These are phyloP conservation scores for Myotis davidii DNA, from an alignment of 2,113 vertebrate genomes.

Conservation along the genomic window DNA sequence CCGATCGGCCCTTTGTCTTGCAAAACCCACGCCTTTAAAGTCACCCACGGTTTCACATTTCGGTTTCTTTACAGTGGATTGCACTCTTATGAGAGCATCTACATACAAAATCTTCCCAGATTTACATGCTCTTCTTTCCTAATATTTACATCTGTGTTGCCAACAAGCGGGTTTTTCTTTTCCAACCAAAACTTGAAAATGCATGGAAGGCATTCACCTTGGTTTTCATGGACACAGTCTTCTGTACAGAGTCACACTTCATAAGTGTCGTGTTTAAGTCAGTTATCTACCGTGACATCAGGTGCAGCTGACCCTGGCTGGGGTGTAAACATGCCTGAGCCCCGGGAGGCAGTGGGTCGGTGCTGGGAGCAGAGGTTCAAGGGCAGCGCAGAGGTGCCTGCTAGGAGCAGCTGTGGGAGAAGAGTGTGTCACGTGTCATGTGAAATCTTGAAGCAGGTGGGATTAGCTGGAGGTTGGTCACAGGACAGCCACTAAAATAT, in stretches of 20 bases:
- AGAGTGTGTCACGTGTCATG: fast-evolving
- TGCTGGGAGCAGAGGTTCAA: background rate
- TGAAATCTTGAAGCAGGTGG: background rate
- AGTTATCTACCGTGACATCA: background rate
- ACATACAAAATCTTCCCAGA: background rate
- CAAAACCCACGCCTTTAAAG: background rate
- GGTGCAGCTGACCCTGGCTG: background rate
- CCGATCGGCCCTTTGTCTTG: background rate
- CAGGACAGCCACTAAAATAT: background rate
- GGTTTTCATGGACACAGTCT: background rate
- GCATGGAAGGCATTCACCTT: background rate
- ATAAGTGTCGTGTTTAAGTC: background rate
- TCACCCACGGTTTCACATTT: background rate
- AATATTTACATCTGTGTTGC: background rate
- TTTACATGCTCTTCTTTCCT: background rate
- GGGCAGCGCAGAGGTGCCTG: background rate
- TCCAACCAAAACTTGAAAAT: background rate
- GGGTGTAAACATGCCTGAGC: background rate
- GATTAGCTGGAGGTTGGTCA: background rate
- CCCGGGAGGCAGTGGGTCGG: background rate
- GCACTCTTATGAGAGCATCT: background rate
- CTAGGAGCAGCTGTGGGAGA: no score
- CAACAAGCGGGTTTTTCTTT: background rate
- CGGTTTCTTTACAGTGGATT: background rate
- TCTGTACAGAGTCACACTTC: background rate